Conservation (phyloP, 2,113 vertebrate genomes). For the Loxodonta africana region DNA sequence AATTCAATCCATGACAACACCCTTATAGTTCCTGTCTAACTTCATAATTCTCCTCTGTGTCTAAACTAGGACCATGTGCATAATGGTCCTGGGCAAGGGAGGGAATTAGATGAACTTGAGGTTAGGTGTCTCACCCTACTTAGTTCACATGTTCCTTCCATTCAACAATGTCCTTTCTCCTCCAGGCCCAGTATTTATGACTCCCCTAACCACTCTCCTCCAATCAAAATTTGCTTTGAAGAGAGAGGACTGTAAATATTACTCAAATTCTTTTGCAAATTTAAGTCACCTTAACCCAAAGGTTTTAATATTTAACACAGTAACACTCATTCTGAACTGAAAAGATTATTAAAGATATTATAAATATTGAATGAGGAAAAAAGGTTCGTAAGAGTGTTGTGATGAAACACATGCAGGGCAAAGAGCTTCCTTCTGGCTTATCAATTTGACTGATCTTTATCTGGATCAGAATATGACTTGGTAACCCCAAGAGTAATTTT, state of each 20-base stretch:
- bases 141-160: background rate
- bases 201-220: background rate
- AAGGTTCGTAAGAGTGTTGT: background rate
- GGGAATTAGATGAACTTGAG: background rate
- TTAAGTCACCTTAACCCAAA: background rate
- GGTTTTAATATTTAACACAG: background rate
- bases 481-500: background rate
- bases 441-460: background rate
- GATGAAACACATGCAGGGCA: background rate
- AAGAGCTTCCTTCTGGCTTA: background rate
- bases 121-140: background rate
- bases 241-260: background rate
- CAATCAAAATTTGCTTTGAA: background rate
- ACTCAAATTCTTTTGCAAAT: background rate
- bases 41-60: background rate
- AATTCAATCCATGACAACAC: background rate
- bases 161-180: background rate
- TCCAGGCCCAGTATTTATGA: background rate
- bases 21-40: background rate
- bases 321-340: background rate
- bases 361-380: background rate
- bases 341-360: constrained; percentile 15
- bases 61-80: background rate
- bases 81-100: background rate
- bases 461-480: constrained; percentile 37